Evolutionary conservation across 2,888 invertebrate genomes (phyloP), one percentile per base, ranked within the genome.

Genomic region (Apoda limacodes): DNA sequence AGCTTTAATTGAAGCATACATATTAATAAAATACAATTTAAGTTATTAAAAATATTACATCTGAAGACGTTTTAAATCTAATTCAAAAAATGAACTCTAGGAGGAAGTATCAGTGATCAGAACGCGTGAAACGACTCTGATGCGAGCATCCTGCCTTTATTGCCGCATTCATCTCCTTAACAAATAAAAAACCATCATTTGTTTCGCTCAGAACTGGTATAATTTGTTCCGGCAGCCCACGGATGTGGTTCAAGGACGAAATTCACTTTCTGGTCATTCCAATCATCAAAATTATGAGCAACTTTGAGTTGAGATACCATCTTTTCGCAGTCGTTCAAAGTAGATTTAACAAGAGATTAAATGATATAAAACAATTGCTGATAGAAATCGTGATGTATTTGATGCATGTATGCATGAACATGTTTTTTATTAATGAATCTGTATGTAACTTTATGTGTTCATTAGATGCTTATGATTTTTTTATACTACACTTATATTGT

Each of bases 241-340:
- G 72, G 75, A 76, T 76, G 69, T 71, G 70, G 67, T 72, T 63
- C 75, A 76, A 76, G 78, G 75, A 56, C 71, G 49, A 46, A 56
- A 60, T 58, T 71, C 66, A 64, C 65, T 69, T 74, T 68, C 60
- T 45, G 62, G 58, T 58, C 50, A 46, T 51, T 52, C 46, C 47
- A 43, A 48, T 52, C 50, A 56, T 55, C 46, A 50, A 39, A 50
- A 48, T 43, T 25, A 28, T 37, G 32, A 24, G 24, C 17, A n/a
- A 20, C 5, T 22, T 15, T 14, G n/a, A n/a, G n/a, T n/a, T n/a
- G n/a, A n/a, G n/a, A n/a, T n/a, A n/a, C n/a, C n/a, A n/a, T n/a
- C n/a, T n/a, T n/a, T n/a, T n/a, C n/a, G n/a, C n/a, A n/a, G n/a
- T n/a, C n/a, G n/a, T n/a, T n/a, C n/a, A n/a, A n/a, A n/a, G n/a